Evolutionary conservation across 1,140 invertebrate species (phyloP).

Genomic region (Psix sp.): DNA sequence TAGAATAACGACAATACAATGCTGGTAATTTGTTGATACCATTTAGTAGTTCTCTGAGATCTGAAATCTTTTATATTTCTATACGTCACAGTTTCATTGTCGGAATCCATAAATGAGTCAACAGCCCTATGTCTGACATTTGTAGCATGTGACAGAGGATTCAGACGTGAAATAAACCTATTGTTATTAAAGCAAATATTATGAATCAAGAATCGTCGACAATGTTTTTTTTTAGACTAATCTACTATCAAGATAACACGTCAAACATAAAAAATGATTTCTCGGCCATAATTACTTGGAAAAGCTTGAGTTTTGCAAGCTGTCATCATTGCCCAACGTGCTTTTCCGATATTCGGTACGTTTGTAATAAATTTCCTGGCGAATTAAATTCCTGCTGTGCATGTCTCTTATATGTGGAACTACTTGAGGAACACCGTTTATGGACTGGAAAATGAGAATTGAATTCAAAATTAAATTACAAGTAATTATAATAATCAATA

Average conservation of each 20-base stretch:
- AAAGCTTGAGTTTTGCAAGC: constrained; percentile 11
- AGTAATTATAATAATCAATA: not conserved
- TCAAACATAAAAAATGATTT: no score
- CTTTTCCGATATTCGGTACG: constrained; percentile 18
- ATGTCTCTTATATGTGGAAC: constrained; percentile 35
- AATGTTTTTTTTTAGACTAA: no score
- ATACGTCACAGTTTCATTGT: not conserved
- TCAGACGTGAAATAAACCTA: no score
- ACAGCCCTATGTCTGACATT: no score
- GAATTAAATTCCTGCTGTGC: constrained; percentile 9
- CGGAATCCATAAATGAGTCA: no score
- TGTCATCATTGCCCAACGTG: constrained; percentile 8
- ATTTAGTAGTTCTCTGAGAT: constrained; percentile 48
- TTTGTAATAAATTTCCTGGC: constrained; percentile 16
- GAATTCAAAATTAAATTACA: not conserved
- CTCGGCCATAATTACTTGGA: constrained; percentile 12
- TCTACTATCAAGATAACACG: no score
- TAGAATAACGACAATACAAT: constrained; percentile 51
- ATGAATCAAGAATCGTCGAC: no score
- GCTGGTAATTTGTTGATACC: constrained; percentile 42
- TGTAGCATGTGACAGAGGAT: no score
- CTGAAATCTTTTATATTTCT: constrained; percentile 24
- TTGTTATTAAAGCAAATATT: no score
- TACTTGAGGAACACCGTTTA: constrained; percentile 46
- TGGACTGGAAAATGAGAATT: constrained; percentile 29